These are phyloP conservation scores for Phaethornis superciliosus DNA, from an alignment of 2,113 vertebrate species.

Conservation along the genomic window DNA sequence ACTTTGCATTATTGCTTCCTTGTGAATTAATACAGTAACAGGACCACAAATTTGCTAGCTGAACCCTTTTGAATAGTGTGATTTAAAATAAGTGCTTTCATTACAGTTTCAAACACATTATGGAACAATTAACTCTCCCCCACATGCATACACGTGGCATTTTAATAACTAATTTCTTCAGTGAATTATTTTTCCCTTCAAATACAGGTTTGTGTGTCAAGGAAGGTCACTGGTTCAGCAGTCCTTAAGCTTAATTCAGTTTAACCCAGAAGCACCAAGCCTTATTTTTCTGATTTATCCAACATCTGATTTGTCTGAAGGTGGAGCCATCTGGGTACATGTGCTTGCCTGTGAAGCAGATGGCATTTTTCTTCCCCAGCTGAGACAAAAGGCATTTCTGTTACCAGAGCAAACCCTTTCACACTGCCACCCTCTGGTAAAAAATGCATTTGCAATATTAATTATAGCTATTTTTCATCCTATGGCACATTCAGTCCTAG, in stretches of 20 bases:
- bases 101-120: not conserved
- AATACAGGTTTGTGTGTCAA: fast-evolving
- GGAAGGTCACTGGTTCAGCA: not conserved
- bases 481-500: not conserved
- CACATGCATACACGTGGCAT: not conserved
- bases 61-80: not conserved
- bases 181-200: not conserved
- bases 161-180: not conserved
- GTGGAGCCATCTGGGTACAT: not conserved
- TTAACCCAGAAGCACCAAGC: not conserved
- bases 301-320: not conserved
- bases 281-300: not conserved
- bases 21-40: not conserved
- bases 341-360: not conserved
- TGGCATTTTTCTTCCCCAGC: not conserved
- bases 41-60: not conserved
- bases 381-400: not conserved
- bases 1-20: not conserved
- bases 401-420: not conserved
- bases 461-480: not conserved
- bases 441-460: not conserved
- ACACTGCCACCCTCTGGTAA: slow-evolving; percentile 35
- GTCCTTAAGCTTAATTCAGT: not conserved
- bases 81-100: not conserved
- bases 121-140: not conserved